Base-by-base conservation (phyloP, 2,888 invertebrate species). In the Megalurothrips usitatus region DNA sequence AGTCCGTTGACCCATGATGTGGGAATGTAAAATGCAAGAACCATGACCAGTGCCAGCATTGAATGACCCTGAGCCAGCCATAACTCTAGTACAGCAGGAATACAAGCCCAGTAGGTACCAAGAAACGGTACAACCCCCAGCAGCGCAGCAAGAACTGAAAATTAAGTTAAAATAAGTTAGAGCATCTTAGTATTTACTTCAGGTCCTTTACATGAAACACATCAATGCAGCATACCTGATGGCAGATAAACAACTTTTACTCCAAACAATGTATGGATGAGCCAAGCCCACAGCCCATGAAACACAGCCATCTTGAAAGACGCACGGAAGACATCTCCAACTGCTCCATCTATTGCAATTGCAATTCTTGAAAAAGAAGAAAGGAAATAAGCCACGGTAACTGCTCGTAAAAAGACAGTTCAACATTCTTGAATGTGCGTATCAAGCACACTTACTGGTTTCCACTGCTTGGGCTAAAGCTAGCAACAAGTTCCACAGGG, bases 271-370 rank as follows among this genome's bases (percentile, higher is more conserved):
- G 96, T 96, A 87, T 99, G 99, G 80, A 97, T 94, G 83, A 99
- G 91, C 97, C 98, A 99, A 0, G 99, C 99, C 92, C 98, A 99
- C 83, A 99, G 90, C 0, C 98, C 99, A 87, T 99, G 99, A 89
- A 99, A 99, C 0, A 95, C 90, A 0, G 97, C 96, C 92, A 99
- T 96, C 89, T 99, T 99, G 85, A 98, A 94, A 3, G 98, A 97
- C 0, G 98, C 98, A 82, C 95, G 92, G 86, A 99, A 96, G 19
- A 99, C 99, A 84, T 97, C 96, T 84, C 96, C 97, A 81, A 96
- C 93, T 0, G 96, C 95, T 82, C 93, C 94, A 85, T 96, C 96
- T 47, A 96, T 89, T 0, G 96, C 95, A 82, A 93, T 90, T 6
- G 95, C 96, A 82, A 96, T 92, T 84, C 94, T 91, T 12, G 89